Percentiles rank a stretch among this genome's conserved stretches.
Conservation (phyloP, 2,113 vertebrate species). For the Catharus fuscescens region DNA sequence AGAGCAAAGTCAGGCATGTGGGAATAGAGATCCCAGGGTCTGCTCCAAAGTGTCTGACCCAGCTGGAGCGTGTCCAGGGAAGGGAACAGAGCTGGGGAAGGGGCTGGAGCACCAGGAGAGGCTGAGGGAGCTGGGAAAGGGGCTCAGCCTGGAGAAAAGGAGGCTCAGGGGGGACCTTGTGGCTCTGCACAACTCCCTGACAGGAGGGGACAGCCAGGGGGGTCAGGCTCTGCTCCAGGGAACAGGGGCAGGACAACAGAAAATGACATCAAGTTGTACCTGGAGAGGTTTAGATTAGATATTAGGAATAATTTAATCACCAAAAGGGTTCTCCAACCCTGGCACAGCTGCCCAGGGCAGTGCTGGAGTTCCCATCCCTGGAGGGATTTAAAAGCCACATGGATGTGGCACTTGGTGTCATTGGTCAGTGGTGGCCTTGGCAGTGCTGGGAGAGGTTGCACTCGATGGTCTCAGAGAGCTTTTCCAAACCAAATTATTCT, state of each 20-base stretch:
- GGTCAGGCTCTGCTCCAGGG: fast-evolving
- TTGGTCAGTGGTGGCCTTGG: neutral
- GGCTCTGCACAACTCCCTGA: neutral
- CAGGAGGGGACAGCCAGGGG: neutral
- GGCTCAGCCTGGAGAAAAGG: neutral
- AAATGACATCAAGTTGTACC: neutral
- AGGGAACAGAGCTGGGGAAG: neutral
- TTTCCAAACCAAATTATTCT: neutral
- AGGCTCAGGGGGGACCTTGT: neutral
- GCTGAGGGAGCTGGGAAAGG: neutral
- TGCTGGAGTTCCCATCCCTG: fast-evolving
- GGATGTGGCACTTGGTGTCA: neutral
- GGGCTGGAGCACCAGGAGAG: fast-evolving
- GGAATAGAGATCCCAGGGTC: neutral
- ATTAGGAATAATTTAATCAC: neutral
- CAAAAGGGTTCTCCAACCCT: neutral
- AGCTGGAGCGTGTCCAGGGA: fast-evolving
- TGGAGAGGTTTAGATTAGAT: neutral
- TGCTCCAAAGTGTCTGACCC: neutral
- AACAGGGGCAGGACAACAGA: neutral
- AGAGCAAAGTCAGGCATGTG: neutral
- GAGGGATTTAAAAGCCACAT: fast-evolving
- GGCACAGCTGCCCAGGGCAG: neutral
- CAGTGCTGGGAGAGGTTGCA: neutral
- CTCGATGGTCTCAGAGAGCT: fast-evolving